Evolutionary conservation across 1,140 invertebrate genomes (phyloP).

Genomic region (Brachionus angularis): DNA sequence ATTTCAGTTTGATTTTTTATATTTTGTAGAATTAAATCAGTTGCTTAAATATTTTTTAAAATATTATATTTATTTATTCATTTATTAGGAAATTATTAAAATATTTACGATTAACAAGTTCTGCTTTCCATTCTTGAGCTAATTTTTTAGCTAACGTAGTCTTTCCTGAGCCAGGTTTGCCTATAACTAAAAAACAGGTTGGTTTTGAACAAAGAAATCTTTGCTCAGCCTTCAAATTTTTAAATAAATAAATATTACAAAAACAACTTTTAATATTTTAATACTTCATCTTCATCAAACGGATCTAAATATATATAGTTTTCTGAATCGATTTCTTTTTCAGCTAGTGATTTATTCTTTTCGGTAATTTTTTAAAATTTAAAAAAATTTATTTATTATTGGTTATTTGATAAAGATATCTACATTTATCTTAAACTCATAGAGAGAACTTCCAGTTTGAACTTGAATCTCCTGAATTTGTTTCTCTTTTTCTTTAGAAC

Average conservation of each 20-base stretch:
- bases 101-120: constrained; percentile 56
- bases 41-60: constrained; percentile 47
- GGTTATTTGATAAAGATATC: background rate
- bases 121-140: constrained; percentile 56
- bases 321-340: background rate
- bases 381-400: background rate
- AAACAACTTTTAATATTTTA: background rate
- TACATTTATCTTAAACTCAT: background rate
- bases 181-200: constrained; percentile 57
- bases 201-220: constrained; percentile 57
- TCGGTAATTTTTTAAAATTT: background rate
- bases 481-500: background rate
- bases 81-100: background rate
- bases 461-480: background rate
- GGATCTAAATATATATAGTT: constrained; percentile 11
- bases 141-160: constrained; percentile 54
- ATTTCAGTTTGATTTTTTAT: constrained; percentile 54
- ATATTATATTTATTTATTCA: background rate
- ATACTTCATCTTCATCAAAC: constrained; percentile 41
- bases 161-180: constrained; percentile 57
- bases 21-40: constrained; percentile 51
- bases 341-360: background rate
- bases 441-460: background rate
- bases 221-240: constrained; percentile 51
- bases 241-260: background rate